Conservation (phyloP, 2,888 invertebrate species). For the Dynastes tityus region DNA sequence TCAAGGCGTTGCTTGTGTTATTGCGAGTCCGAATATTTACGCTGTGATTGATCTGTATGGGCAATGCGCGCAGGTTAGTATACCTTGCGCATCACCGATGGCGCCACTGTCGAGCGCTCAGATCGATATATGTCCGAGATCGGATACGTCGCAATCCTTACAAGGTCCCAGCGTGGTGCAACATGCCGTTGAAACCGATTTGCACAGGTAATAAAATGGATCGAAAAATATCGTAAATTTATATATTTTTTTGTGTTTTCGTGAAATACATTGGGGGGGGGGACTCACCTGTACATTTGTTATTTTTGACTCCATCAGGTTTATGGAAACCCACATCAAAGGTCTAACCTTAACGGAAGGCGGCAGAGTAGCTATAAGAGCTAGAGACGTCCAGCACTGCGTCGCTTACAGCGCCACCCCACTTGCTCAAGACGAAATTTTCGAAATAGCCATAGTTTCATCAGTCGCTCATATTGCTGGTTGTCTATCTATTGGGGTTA, state of each 20-base stretch:
- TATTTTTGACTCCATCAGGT: slow-evolving; percentile 63
- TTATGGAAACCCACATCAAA: slow-evolving; percentile 80
- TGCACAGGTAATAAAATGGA: slow-evolving; percentile 61
- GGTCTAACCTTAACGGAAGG: slow-evolving; percentile 81
- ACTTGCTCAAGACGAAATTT: slow-evolving; percentile 83
- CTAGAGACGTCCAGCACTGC: slow-evolving; percentile 71
- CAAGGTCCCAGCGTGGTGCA: slow-evolving; percentile 66
- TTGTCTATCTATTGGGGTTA: slow-evolving; percentile 85
- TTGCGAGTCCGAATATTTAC: slow-evolving; percentile 86
- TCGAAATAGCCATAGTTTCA: slow-evolving; percentile 82
- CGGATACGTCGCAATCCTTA: slow-evolving; percentile 67
- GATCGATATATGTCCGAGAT: slow-evolving; percentile 65
- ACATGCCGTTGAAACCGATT: slow-evolving; percentile 65
- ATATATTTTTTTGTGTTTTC: too few species aligned
- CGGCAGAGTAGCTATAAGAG: slow-evolving; percentile 77
- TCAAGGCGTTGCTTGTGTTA: slow-evolving; percentile 84
- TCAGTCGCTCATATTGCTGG: slow-evolving; percentile 80
- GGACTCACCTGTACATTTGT: too few species aligned
- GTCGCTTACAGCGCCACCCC: slow-evolving; percentile 83
- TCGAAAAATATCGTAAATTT: too few species aligned
- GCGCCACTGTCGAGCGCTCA: slow-evolving; percentile 66
- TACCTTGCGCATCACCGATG: slow-evolving; percentile 66
- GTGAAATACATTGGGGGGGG: too few species aligned
- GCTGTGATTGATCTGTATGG: slow-evolving; percentile 97
- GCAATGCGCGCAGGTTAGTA: slow-evolving; percentile 91